Evolutionary conservation across 2,888 invertebrate genomes (phyloP).

Genomic region (Ptychoptera albimana): DNA sequence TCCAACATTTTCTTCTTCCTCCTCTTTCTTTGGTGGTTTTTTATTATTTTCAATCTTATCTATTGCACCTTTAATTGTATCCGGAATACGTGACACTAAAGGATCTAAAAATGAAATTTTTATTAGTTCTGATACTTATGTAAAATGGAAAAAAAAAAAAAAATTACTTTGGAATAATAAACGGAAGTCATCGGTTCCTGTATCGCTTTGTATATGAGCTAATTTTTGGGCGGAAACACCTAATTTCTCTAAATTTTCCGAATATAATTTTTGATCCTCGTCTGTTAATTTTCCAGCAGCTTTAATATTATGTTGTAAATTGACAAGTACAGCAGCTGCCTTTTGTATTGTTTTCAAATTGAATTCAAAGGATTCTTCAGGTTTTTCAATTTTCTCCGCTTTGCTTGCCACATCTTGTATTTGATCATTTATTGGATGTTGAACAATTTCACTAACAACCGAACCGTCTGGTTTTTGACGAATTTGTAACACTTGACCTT

Average conservation of each 20-base stretch:
- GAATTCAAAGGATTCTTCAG: slow-evolving; percentile 26
- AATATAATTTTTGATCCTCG: slow-evolving; percentile 39
- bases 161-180: slow-evolving; percentile 22
- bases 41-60: slow-evolving; percentile 1
- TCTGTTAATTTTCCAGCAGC: slow-evolving; percentile 37
- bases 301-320: slow-evolving; percentile 43
- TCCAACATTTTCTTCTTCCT: slow-evolving; percentile 21
- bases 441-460: slow-evolving; percentile 32
- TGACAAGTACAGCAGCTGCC: slow-evolving; percentile 39
- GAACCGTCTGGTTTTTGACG: slow-evolving; percentile 36
- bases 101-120: neutral
- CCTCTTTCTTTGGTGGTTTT: slow-evolving; percentile 12
- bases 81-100: neutral
- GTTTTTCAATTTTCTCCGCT: slow-evolving; percentile 7
- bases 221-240: slow-evolving; percentile 41
- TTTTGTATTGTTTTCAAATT: slow-evolving; percentile 42
- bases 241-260: slow-evolving; percentile 36
- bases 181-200: slow-evolving; percentile 35
- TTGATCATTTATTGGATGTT: slow-evolving; percentile 4
- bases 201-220: slow-evolving; percentile 35
- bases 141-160: neutral
- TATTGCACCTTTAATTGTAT: neutral
- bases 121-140: neutral
- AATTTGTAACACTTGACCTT: slow-evolving; percentile 49
- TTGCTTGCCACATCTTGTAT: slow-evolving; percentile 12